These are phyloP conservation scores for Barbus barbus DNA, from an alignment of 2,113 vertebrate species.

Conservation along the genomic window DNA sequence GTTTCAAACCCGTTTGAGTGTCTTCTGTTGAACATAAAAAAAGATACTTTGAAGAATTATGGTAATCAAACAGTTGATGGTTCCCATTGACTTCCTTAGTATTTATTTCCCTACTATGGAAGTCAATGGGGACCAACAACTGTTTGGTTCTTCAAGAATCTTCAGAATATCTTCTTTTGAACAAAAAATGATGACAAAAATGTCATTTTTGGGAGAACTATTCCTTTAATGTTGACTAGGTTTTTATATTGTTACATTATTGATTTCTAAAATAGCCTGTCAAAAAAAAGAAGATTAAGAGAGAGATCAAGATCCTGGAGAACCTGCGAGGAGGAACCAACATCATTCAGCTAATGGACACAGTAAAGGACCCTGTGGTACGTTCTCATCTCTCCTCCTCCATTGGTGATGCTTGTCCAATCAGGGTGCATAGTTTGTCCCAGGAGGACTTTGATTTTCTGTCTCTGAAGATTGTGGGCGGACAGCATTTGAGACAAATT, in stretches of 20 bases:
- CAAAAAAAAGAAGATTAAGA: slow-evolving; percentile 99
- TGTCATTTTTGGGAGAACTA: no score
- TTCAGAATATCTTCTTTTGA: no score
- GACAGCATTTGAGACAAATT: not conserved
- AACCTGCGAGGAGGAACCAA: slow-evolving; percentile 96
- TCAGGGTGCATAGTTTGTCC: not conserved
- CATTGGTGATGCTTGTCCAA: not conserved
- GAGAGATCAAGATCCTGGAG: slow-evolving; percentile 98
- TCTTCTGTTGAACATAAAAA: no score
- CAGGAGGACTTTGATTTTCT: slow-evolving; percentile 26
- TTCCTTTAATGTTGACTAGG: not conserved
- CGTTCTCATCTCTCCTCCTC: slow-evolving; percentile 60
- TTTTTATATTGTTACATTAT: not conserved
- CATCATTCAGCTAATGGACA: slow-evolving; percentile 98
- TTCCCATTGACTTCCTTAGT: no score
- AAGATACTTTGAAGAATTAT: no score
- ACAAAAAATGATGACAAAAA: no score
- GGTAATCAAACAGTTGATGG: no score
- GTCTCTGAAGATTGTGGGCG: not conserved
- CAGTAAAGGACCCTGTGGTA: slow-evolving; percentile 98
- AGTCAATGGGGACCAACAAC: no score
- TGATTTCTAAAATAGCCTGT: slow-evolving; percentile 80
- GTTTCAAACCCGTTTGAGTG: no score
- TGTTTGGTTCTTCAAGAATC: no score
- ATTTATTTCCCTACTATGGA: no score